phyloP scores from a whole-genome alignment of 2,797 vertebrate genomes.

The Momotus momota region DNA sequence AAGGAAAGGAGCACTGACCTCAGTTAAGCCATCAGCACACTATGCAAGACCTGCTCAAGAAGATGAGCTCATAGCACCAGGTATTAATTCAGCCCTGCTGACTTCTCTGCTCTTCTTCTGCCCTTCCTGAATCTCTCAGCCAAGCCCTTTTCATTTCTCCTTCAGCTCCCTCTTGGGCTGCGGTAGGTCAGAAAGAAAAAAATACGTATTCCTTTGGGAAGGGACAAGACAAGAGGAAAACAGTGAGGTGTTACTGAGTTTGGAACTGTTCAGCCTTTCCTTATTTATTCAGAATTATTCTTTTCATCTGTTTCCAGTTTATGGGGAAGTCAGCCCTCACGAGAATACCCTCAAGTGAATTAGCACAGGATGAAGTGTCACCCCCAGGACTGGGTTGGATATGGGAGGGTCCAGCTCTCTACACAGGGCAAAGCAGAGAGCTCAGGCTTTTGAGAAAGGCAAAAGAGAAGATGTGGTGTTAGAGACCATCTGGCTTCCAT shows the following conservation, averaged over 20 bases:
- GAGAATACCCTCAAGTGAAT: neutral
- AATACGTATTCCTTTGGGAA: neutral
- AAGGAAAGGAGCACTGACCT: neutral
- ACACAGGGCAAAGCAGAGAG: neutral
- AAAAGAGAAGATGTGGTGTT: neutral
- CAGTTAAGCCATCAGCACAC: neutral
- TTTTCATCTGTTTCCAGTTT: neutral
- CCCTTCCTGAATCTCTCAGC: neutral
- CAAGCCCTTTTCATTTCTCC: neutral
- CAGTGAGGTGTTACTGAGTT: neutral
- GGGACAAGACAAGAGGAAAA: neutral
- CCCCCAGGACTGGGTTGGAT: neutral
- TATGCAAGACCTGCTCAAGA: neutral
- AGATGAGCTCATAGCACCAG: neutral
- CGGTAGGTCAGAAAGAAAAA: neutral
- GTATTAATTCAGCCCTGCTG: neutral
- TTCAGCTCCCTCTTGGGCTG: neutral
- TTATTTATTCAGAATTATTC: neutral
- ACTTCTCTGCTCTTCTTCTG: neutral
- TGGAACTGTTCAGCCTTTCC: neutral
- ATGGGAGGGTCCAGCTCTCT: neutral
- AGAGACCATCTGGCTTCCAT: neutral
- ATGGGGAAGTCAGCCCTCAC: neutral
- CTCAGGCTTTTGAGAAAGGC: neutral
- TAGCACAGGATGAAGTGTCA: neutral